Conservation (phyloP, 1,140 invertebrate species). For the Drosophila pallidifrons region DNA sequence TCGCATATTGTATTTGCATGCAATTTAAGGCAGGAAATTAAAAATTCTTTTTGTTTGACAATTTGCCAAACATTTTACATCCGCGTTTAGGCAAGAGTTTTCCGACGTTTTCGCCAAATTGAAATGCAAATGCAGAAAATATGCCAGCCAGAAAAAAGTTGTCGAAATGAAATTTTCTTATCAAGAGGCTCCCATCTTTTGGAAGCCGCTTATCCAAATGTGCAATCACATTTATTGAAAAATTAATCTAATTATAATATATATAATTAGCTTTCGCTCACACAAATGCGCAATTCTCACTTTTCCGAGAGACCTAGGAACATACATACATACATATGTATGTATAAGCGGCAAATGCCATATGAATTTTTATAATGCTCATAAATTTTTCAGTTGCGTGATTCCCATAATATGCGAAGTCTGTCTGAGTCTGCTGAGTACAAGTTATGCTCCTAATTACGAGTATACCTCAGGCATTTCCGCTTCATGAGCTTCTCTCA, state of each 20-base stretch:
- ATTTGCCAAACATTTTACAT: slow-evolving; percentile 80
- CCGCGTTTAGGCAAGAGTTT: slow-evolving; percentile 48
- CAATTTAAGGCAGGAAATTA: slow-evolving; percentile 80
- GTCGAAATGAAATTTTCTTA: slow-evolving; percentile 9
- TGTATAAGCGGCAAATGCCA: slow-evolving; percentile 4
- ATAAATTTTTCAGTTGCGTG: slow-evolving; percentile 30
- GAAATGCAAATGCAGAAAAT: slow-evolving; percentile 43
- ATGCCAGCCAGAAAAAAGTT: slow-evolving; percentile 26
- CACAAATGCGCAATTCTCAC: slow-evolving; percentile 1
- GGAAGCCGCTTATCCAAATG: slow-evolving; percentile 16
- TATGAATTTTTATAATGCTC: slow-evolving; percentile 21
- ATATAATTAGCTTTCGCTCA: slow-evolving; percentile 18
- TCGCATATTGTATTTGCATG: slow-evolving; percentile 70
- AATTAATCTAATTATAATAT: slow-evolving; percentile 21
- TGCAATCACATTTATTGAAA: slow-evolving; percentile 22
- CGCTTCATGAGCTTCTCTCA: slow-evolving; percentile 70
- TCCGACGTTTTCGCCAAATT: slow-evolving; percentile 42
- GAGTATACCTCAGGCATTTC: slow-evolving; percentile 68
- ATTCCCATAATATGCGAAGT: slow-evolving; percentile 35
- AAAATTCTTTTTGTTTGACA: slow-evolving; percentile 81
- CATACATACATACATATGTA: not conserved
- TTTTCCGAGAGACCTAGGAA: not conserved
- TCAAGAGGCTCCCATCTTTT: slow-evolving; percentile 7
- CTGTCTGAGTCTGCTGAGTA: slow-evolving; percentile 37
- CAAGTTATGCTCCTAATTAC: slow-evolving; percentile 70